Percentiles rank a stretch among this genome's conserved stretches.
These are phyloP conservation scores for Diabrotica virgifera DNA, from an alignment of 1,140 invertebrate genomes.

Conservation along the genomic window DNA sequence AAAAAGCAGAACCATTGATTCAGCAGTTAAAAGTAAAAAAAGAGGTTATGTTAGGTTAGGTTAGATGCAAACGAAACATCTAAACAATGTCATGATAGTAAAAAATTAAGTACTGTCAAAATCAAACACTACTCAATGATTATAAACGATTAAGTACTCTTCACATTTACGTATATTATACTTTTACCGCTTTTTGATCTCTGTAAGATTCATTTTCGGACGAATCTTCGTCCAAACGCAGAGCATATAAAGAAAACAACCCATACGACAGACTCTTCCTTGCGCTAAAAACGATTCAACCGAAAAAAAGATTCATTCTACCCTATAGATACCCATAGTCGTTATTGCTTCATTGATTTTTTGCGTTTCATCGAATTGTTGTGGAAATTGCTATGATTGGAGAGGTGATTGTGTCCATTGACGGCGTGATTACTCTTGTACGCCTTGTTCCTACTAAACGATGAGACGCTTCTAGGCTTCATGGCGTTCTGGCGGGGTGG, in stretches of 20 bases:
- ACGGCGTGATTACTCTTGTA: not conserved
- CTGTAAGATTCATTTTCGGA: too few relatives aligned
- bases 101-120: too few relatives aligned
- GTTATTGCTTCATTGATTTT: constrained; percentile 33
- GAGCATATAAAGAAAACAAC: not conserved
- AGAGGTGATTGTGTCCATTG: constrained; percentile 10
- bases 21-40: too few relatives aligned
- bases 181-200: too few relatives aligned
- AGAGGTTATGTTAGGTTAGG: too few relatives aligned
- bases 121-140: too few relatives aligned
- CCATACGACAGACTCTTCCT: not conserved
- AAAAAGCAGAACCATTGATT: too few relatives aligned
- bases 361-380: constrained; percentile 31
- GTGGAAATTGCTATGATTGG: constrained; percentile 23
- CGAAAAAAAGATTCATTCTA: not conserved
- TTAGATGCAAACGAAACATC: too few relatives aligned
- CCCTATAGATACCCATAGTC: not conserved
- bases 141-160: too few relatives aligned
- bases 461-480: constrained; percentile 3
- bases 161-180: too few relatives aligned
- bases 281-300: not conserved
- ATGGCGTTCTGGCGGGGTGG: constrained; percentile 16
- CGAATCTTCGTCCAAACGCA: not conserved
- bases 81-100: too few relatives aligned
- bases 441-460: not conserved